Conservation (phyloP, 2,888 invertebrate species). For the Melieria crassipennis region DNA sequence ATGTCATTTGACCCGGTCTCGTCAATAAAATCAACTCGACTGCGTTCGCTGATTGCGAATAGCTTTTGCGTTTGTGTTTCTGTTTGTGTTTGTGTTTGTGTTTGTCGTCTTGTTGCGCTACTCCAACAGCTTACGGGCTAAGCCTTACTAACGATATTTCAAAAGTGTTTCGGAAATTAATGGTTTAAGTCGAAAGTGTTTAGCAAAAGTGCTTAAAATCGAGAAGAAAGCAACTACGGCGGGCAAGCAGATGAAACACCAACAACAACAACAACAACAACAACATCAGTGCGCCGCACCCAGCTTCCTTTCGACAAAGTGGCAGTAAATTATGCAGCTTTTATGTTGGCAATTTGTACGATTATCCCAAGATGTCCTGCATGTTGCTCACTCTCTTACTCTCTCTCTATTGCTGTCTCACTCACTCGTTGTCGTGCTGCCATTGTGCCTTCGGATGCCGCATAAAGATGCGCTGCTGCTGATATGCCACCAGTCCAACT, state of each 20-base stretch:
- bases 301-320: slow-evolving; percentile 25
- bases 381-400: not conserved
- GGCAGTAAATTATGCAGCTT: slow-evolving; percentile 48
- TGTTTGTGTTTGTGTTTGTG: not conserved
- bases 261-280: not conserved
- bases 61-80: not conserved
- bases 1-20: slow-evolving; percentile 58
- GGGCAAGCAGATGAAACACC: slow-evolving; percentile 25
- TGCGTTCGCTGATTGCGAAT: not conserved
- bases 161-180: slow-evolving; percentile 56
- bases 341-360: slow-evolving; percentile 50
- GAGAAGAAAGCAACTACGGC: slow-evolving; percentile 32
- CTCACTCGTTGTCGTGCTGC: too few relatives aligned
- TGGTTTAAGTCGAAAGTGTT: slow-evolving; percentile 63
- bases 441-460: too few relatives aligned
- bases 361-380: slow-evolving; percentile 45
- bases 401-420: too few relatives aligned
- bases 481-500: too few relatives aligned
- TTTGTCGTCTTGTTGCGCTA: not conserved
- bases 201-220: slow-evolving; percentile 47
- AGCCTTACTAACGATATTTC: slow-evolving; percentile 34
- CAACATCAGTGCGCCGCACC: not conserved
- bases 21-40: slow-evolving; percentile 60
- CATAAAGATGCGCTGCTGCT: too few relatives aligned
- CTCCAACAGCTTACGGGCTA: slow-evolving; percentile 18